These are phyloP conservation scores for Phyllotreta cruciferae DNA, from an alignment of 2,888 invertebrate genomes.

Conservation along the genomic window DNA sequence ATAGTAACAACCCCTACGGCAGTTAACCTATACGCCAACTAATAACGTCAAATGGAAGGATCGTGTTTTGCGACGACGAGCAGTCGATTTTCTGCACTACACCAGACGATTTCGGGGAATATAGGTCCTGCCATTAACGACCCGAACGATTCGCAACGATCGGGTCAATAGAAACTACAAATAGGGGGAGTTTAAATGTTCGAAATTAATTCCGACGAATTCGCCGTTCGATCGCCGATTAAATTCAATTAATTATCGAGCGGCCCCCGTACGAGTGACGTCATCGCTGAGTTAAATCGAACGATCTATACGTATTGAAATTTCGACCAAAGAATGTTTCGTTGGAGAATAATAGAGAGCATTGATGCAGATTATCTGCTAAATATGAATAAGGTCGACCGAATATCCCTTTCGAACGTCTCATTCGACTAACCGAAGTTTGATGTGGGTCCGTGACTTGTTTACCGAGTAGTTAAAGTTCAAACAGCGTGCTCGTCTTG, in stretches of 20 bases:
- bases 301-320: background rate
- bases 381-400: constrained; percentile 12
- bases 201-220: too few relatives aligned
- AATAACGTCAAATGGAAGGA: constrained; percentile 29
- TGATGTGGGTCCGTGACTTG: constrained; percentile 31
- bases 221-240: too few relatives aligned
- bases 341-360: background rate
- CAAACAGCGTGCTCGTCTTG: constrained; percentile 26
- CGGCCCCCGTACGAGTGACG: too few relatives aligned
- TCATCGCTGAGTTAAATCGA: background rate
- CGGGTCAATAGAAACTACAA: too few relatives aligned
- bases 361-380: constrained; percentile 5
- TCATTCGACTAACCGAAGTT: constrained; percentile 15
- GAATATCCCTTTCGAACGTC: constrained; percentile 23
- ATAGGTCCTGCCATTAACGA: constrained; percentile 6
- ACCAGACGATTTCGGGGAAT: background rate
- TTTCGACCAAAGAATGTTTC: background rate
- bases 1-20: constrained; percentile 18
- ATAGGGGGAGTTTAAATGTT: too few relatives aligned
- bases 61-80: constrained; percentile 19
- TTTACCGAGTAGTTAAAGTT: constrained; percentile 30
- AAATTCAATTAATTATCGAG: too few relatives aligned
- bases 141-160: too few relatives aligned
- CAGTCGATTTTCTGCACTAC: constrained; percentile 7
- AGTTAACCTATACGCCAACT: constrained; percentile 13